Conservation (phyloP, 2,888 invertebrate genomes). For the Hanleya hanleyi region DNA sequence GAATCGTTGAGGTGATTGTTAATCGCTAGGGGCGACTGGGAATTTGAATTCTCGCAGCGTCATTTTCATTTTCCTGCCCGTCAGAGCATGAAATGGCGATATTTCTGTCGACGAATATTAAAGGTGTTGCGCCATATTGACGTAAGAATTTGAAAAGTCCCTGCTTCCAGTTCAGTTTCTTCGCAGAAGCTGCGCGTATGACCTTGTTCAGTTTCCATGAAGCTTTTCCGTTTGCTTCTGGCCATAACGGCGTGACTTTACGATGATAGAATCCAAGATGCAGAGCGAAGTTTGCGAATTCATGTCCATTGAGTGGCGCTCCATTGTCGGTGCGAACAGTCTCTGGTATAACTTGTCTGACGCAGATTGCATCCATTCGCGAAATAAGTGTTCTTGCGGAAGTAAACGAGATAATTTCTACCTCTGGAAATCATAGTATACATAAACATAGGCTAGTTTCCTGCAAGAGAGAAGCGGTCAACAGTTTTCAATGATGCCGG, state of each 20-base stretch:
- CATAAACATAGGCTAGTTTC: too few relatives aligned
- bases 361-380: conserved; percentile 15
- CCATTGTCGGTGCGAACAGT: conserved; percentile 7
- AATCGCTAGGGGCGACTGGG: neutral
- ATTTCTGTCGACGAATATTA: neutral
- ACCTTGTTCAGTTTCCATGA: neutral
- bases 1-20: neutral
- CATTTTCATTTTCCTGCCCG: neutral
- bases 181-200: neutral
- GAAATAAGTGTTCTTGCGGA: conserved; percentile 22
- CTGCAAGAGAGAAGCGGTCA: too few relatives aligned
- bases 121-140: neutral
- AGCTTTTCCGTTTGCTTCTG: neutral
- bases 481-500: too few relatives aligned
- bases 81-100: neutral
- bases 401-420: conserved; percentile 4
- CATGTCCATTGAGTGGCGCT: conserved; percentile 6
- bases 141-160: neutral
- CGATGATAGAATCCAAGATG: conserved; percentile 19
- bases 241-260: neutral
- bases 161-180: neutral
- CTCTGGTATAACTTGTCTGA: conserved; percentile 9
- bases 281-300: conserved; percentile 20
- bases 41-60: neutral
- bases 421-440: neutral